A percentile compares a stretch with the other conserved stretches of the same genome.
Evolutionary conservation across 2,888 invertebrate genomes (phyloP).

Genomic region (Leptogaster cylindrica): DNA sequence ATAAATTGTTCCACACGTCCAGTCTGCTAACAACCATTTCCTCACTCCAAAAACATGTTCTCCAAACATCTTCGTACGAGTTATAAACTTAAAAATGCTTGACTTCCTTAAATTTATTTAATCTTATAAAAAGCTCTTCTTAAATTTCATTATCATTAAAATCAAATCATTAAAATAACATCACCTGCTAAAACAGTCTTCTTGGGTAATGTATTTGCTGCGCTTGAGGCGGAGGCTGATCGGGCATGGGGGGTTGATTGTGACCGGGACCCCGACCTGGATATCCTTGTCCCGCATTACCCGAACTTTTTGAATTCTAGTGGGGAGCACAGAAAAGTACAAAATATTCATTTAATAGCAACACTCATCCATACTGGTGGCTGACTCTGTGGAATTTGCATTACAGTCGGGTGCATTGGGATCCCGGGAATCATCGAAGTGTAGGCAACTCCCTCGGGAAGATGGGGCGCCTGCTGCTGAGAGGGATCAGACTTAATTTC

Average conservation of each 20-base stretch:
- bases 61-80: too few species aligned
- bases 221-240: conserved; percentile 52
- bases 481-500: conserved; percentile 58
- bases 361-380: conserved; percentile 38
- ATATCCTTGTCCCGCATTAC: conserved; percentile 85
- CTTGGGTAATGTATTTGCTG: conserved; percentile 42
- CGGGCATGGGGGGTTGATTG: conserved; percentile 29
- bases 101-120: too few species aligned
- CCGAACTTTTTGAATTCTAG: conserved; percentile 77
- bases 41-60: too few species aligned
- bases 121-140: too few species aligned
- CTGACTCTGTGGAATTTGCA: conserved; percentile 51
- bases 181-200: conserved; percentile 33
- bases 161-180: too few species aligned
- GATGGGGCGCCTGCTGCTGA: conserved; percentile 53
- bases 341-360: neutral
- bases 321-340: neutral
- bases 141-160: too few species aligned
- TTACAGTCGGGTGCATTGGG: conserved; percentile 57
- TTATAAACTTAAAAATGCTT: too few species aligned
- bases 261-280: conserved; percentile 63
- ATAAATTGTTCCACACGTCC: too few species aligned
- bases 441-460: conserved; percentile 58
- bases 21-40: too few species aligned
- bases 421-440: conserved; percentile 57